Conservation (phyloP, 2,113 vertebrate species). For the Haemorhous mexicanus region DNA sequence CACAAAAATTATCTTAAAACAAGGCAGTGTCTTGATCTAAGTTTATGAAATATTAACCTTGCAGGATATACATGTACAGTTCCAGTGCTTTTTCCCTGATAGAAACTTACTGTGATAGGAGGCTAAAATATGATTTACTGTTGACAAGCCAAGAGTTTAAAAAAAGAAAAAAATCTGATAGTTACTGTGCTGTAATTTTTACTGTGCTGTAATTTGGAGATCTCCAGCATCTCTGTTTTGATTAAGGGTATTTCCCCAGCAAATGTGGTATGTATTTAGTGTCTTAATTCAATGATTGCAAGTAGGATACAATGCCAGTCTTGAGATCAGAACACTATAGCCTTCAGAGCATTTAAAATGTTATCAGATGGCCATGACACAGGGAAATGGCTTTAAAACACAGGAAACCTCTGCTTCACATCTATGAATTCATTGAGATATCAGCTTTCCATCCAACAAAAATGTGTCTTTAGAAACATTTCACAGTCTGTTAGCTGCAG, state of each 20-base stretch:
- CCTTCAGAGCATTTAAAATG: background rate
- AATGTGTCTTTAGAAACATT: background rate
- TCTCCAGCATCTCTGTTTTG: background rate
- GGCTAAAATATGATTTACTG: background rate
- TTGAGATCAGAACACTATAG: conserved; percentile 1
- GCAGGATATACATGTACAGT: background rate
- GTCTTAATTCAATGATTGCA: background rate
- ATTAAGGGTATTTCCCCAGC: background rate
- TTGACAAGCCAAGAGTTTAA: background rate
- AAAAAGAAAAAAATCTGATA: background rate
- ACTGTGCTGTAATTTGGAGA: background rate
- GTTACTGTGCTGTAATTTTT: background rate
- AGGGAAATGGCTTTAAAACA: background rate
- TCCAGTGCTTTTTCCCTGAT: background rate
- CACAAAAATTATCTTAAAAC: background rate
- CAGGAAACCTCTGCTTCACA: background rate
- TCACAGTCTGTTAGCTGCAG: background rate
- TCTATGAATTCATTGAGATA: background rate
- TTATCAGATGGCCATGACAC: background rate
- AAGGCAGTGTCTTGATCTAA: background rate
- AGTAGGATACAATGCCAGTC: background rate
- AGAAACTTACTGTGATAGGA: background rate
- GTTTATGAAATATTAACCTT: background rate
- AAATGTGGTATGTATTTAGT: background rate
- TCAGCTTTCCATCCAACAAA: background rate